These are phyloP conservation scores for Troides aeacus DNA, from an alignment of 2,888 invertebrate genomes.

Conservation along the genomic window DNA sequence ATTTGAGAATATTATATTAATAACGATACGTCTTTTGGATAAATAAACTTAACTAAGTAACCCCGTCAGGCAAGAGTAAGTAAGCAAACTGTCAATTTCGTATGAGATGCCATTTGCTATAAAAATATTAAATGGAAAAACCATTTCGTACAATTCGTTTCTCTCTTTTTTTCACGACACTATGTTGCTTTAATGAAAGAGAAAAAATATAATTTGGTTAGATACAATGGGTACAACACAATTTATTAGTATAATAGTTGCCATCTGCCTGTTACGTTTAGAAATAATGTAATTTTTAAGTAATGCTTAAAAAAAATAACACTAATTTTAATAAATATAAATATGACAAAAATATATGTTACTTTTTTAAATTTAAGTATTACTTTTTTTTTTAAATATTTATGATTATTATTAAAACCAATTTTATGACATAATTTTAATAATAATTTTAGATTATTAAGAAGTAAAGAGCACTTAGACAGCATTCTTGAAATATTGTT, in stretches of 20 bases:
- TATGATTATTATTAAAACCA: no score
- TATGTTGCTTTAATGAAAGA: not conserved
- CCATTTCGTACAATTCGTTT: conserved; percentile 2
- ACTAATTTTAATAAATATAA: not conserved
- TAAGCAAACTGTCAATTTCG: conserved; percentile 51
- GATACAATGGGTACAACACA: not conserved
- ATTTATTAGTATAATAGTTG: conserved; percentile 1
- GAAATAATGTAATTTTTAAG: not conserved
- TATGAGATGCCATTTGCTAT: conserved; percentile 58
- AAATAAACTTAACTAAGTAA: conserved; percentile 12
- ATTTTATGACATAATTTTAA: no score
- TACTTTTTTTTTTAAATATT: no score
- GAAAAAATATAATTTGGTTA: not conserved
- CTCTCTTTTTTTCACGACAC: not conserved
- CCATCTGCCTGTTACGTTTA: conserved; percentile 12
- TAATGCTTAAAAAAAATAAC: not conserved
- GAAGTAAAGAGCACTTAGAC: no score
- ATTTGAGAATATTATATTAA: conserved; percentile 9
- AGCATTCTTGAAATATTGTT: no score
- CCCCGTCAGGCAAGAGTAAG: conserved; percentile 30
- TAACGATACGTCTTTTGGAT: conserved; percentile 10
- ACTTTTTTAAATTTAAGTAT: no score
- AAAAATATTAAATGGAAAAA: conserved; percentile 31
- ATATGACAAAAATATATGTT: not conserved
- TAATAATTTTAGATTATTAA: no score